phyloP scores from a whole-genome alignment of 2,888 invertebrate genomes.

The Gisinianus flammeolus region DNA sequence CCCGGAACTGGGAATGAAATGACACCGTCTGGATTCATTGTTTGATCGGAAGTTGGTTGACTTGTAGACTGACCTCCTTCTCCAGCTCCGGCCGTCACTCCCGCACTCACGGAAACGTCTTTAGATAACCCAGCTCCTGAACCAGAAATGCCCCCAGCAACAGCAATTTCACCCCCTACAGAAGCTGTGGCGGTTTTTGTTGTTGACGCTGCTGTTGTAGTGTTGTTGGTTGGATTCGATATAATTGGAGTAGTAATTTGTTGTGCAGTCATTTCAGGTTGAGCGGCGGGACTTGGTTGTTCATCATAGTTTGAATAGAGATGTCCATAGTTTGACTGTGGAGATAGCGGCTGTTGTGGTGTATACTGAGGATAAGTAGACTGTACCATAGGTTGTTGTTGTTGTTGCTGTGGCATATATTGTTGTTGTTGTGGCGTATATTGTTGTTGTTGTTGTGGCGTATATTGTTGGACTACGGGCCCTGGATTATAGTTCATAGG shows the following conservation, averaged over 20 bases:
- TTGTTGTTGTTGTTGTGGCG: neutral
- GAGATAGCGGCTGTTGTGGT: neutral
- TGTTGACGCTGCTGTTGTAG: neutral
- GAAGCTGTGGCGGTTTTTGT: neutral
- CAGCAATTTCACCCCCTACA: too few relatives aligned
- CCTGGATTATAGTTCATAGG: neutral
- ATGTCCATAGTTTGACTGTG: neutral
- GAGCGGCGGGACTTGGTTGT: neutral
- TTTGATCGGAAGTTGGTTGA: neutral
- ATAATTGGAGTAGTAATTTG: neutral
- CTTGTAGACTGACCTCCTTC: neutral
- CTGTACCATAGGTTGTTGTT: neutral
- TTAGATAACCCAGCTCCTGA: too few relatives aligned
- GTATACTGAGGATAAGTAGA: neutral
- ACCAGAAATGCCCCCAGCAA: too few relatives aligned
- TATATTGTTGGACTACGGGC: neutral
- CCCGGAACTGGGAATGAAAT: neutral
- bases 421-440: neutral
- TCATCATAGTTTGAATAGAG: neutral
- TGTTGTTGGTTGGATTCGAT: neutral
- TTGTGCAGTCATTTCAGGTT: too few relatives aligned
- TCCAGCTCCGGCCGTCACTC: too few relatives aligned
- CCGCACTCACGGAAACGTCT: too few relatives aligned
- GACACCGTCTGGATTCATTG: neutral
- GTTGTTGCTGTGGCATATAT: neutral